Percentiles rank a stretch among this genome's conserved stretches.
Evolutionary conservation across 2,113 vertebrate genomes (phyloP).

Genomic region (Vicugna pacos): DNA sequence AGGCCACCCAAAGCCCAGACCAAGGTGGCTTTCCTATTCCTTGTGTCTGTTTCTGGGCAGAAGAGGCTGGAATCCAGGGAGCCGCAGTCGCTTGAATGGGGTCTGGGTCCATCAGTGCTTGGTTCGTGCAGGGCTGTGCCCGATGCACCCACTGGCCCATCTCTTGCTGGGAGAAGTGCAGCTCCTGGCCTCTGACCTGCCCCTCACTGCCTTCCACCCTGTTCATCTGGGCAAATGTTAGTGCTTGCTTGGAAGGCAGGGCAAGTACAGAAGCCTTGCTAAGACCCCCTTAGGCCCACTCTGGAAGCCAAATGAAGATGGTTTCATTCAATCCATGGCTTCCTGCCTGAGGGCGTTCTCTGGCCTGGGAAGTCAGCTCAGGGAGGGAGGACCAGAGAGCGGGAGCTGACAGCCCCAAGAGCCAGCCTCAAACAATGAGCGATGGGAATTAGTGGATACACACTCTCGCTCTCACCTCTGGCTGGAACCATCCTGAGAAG

Average conservation of each 20-base stretch:
- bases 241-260: not conserved
- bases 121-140: fast-evolving
- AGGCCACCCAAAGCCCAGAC: slow-evolving; percentile 79
- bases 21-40: slow-evolving; percentile 67
- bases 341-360: not conserved
- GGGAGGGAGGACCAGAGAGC: not conserved
- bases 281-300: not conserved
- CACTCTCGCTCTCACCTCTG: fast-evolving
- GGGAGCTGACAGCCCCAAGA: no score
- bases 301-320: not conserved
- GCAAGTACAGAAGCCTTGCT: fast-evolving
- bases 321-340: not conserved
- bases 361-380: fast-evolving
- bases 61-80: slow-evolving; percentile 56
- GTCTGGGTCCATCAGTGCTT: slow-evolving; percentile 23
- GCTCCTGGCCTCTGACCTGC: not conserved
- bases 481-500: not conserved
- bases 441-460: not conserved
- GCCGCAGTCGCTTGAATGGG: not conserved
- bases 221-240: not conserved
- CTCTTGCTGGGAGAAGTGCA: not conserved
- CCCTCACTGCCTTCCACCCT: no score
- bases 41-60: slow-evolving; percentile 48
- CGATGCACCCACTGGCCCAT: not conserved
- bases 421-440: fast-evolving